Percentiles rank a stretch among this genome's conserved stretches.
These are phyloP conservation scores for Pipistrellus pygmaeus DNA, from an alignment of 2,797 vertebrate species.

Conservation along the genomic window DNA sequence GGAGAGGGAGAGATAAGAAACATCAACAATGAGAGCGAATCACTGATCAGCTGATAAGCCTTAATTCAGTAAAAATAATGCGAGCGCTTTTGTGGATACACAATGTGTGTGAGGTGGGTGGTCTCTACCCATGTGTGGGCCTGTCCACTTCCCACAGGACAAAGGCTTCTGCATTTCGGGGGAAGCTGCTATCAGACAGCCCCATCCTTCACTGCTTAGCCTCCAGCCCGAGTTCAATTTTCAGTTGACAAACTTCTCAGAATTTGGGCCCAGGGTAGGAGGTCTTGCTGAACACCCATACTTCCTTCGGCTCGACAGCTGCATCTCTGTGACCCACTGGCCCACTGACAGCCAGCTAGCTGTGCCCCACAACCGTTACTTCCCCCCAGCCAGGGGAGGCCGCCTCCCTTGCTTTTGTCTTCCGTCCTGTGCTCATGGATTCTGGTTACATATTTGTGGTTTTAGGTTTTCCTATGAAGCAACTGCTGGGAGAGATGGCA, in stretches of 20 bases:
- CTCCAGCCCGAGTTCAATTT: background rate
- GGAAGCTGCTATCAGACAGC: background rate
- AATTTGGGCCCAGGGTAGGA: background rate
- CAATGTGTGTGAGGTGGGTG: background rate
- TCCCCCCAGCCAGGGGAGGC: background rate
- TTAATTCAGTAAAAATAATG: slow-evolving; percentile 9
- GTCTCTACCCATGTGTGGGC: too few relatives aligned
- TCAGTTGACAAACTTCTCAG: background rate
- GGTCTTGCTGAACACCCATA: too few relatives aligned
- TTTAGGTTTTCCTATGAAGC: slow-evolving; percentile 15
- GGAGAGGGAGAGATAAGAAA: too few relatives aligned
- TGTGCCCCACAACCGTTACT: background rate
- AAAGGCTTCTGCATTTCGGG: background rate
- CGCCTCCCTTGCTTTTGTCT: background rate
- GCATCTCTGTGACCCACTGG: background rate
- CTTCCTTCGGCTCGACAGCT: background rate
- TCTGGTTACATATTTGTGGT: background rate
- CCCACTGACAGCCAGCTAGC: background rate
- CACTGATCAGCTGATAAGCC: background rate
- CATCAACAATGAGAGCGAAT: too few relatives aligned
- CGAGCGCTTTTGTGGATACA: background rate
- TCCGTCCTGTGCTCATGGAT: background rate
- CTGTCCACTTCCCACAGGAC: background rate
- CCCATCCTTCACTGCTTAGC: background rate
- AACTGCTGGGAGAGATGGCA: background rate